These are phyloP conservation scores for Epistrophe eligans DNA, from an alignment of 2,888 invertebrate genomes.

Conservation along the genomic window DNA sequence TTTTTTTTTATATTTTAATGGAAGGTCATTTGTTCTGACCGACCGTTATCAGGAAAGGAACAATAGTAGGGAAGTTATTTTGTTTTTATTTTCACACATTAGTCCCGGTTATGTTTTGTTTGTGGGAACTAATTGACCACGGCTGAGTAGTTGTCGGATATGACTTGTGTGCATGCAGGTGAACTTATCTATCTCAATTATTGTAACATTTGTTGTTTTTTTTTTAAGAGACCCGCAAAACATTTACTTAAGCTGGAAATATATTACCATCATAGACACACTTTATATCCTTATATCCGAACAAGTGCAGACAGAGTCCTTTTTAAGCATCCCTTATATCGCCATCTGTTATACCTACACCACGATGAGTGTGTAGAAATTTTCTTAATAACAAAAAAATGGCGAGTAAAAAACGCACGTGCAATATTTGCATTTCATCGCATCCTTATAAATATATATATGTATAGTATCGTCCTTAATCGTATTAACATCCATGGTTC, in stretches of 20 bases:
- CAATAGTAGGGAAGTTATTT: not conserved
- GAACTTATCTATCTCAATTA: slow-evolving; percentile 67
- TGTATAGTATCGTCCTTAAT: slow-evolving; percentile 46
- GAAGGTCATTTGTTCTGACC: slow-evolving; percentile 42
- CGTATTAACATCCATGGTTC: slow-evolving; percentile 62
- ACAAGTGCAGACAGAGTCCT: slow-evolving; percentile 37
- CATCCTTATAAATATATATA: not conserved
- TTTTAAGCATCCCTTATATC: slow-evolving; percentile 36
- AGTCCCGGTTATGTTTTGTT: slow-evolving; percentile 28
- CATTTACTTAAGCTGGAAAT: slow-evolving; percentile 55
- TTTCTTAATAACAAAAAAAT: not conserved
- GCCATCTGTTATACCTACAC: slow-evolving; percentile 72
- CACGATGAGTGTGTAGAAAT: slow-evolving; percentile 48
- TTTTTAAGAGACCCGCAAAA: not conserved
- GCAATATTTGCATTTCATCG: slow-evolving; percentile 72
- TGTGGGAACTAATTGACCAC: slow-evolving; percentile 65
- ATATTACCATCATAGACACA: slow-evolving; percentile 42
- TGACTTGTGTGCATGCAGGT: slow-evolving; percentile 58
- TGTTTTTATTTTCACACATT: slow-evolving; percentile 59
- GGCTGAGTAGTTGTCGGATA: slow-evolving; percentile 24
- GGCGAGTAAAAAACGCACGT: slow-evolving; percentile 69
- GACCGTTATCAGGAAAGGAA: slow-evolving; percentile 6
- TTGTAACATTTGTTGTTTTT: slow-evolving; percentile 60
- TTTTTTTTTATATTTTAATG: slow-evolving; percentile 30
- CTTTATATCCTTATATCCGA: not conserved